Evolutionary conservation across 2,113 vertebrate species (phyloP), one percentile per base, ranked within the genome.

Genomic region (Himantopus leucocephalus): DNA sequence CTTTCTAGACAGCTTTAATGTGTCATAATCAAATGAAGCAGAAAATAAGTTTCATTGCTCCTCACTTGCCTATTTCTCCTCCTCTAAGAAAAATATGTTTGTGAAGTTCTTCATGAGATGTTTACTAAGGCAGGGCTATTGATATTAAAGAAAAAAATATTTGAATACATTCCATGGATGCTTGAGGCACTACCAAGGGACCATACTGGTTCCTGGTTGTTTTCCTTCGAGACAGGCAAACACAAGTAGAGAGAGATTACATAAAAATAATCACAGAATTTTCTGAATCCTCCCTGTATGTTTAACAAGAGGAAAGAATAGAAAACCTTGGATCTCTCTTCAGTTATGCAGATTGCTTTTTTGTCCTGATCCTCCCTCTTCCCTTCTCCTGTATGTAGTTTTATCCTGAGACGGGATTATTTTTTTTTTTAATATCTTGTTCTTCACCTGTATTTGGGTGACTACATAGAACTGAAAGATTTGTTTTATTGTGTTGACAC

Each of bases 141-240:
- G 85, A 78, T 87, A 55, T 66, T 96, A 70, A 73, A 88, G 64
- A 52, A 85, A 91, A 58, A 84, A 59, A 11, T 52, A 85, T 34
- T 89, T 90, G 43, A 85, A 34, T 68, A 34, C 96, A 64, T 97
- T 96, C 81, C 94, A 55, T 73, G 53, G 74, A 90, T 96, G 78
- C 78, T 90, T 85, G 81, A 92, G 85, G 87, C 81, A 88, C 83
- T 35, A 89, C 18, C 77, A 78, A 75, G 66, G 71, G 81, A 83
- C 19, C 7, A 11, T 76, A 48, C 62, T 76, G 30, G 24, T 84
- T 94, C 48, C 41, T 76, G 32, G 32, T 70, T 90, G 81, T 85
- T 94, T 91, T 85, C 30, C 58, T 92, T 85, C 88, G 74, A 82
- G 77, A 87, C 80, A 53, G 30, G 84, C 39, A 79, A 91, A 82